phyloP scores from a whole-genome alignment of 2,113 vertebrate genomes.

The Pachyramphus minor region DNA sequence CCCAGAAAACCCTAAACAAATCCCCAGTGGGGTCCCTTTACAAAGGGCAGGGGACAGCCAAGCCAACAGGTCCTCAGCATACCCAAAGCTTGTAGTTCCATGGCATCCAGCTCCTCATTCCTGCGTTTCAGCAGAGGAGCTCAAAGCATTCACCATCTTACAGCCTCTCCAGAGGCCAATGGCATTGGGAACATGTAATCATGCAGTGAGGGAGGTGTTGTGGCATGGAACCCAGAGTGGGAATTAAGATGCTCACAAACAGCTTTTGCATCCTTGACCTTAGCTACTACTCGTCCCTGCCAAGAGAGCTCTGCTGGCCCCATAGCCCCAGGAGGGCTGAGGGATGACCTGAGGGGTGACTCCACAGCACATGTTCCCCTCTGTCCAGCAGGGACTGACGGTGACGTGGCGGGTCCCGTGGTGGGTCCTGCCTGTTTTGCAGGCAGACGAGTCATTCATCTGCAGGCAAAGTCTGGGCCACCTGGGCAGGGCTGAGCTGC shows the following conservation, averaged over 20 bases:
- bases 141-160: neutral
- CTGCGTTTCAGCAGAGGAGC: neutral
- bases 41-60: neutral
- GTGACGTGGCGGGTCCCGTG: neutral
- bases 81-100: neutral
- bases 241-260: neutral
- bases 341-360: neutral
- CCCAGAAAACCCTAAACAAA: neutral
- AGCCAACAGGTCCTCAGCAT: neutral
- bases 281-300: neutral
- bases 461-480: constrained; percentile 33
- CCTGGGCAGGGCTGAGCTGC: neutral
- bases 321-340: neutral
- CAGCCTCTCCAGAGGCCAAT: neutral
- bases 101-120: neutral
- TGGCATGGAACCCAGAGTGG: neutral
- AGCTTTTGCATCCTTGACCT: neutral
- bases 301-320: accelerated
- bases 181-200: neutral
- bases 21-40: neutral
- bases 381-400: accelerated
- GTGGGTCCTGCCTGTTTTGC: accelerated
- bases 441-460: neutral
- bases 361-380: neutral
- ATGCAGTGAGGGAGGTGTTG: neutral